phyloP scores from a whole-genome alignment of 2,888 invertebrate genomes.

The Mycogona germanica region DNA sequence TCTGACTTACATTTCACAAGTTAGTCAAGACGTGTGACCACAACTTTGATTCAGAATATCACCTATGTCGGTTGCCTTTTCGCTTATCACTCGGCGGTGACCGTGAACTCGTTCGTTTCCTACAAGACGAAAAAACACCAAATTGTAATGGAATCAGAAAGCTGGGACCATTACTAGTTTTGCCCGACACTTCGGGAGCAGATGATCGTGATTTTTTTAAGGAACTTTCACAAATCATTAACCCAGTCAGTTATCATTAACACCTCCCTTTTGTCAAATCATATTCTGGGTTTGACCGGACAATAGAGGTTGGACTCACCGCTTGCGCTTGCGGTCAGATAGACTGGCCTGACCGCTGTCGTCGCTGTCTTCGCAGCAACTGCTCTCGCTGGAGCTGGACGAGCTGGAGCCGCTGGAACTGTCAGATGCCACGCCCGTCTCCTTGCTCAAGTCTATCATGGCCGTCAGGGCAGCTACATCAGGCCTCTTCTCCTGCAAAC shows the following conservation, averaged over 20 bases:
- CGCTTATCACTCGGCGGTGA: conserved; percentile 10
- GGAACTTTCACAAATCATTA: too few relatives aligned
- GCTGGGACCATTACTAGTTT: too few relatives aligned
- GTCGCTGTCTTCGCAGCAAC: conserved; percentile 49
- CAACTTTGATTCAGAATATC: too few relatives aligned
- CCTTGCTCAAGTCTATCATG: conserved; percentile 66
- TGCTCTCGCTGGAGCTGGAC: conserved; percentile 43
- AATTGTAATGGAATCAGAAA: neutral
- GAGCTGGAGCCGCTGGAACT: conserved; percentile 73
- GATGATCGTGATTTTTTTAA: too few relatives aligned
- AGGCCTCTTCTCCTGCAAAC: conserved; percentile 50
- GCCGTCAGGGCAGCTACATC: conserved; percentile 67
- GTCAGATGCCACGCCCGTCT: conserved; percentile 87
- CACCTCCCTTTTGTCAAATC: neutral
- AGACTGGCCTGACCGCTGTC: conserved; percentile 79
- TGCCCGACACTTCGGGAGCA: too few relatives aligned
- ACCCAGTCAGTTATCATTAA: neutral
- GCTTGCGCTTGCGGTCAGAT: conserved; percentile 57
- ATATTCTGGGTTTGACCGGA: neutral
- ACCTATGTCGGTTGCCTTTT: too few relatives aligned
- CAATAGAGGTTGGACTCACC: conserved; percentile 22
- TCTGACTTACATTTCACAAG: too few relatives aligned
- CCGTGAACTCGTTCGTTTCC: conserved; percentile 4
- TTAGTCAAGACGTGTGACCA: too few relatives aligned
- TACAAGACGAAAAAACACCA: neutral